Evolutionary conservation across 2,113 vertebrate species (phyloP).

Genomic region (Pseudopodoces humilis): DNA sequence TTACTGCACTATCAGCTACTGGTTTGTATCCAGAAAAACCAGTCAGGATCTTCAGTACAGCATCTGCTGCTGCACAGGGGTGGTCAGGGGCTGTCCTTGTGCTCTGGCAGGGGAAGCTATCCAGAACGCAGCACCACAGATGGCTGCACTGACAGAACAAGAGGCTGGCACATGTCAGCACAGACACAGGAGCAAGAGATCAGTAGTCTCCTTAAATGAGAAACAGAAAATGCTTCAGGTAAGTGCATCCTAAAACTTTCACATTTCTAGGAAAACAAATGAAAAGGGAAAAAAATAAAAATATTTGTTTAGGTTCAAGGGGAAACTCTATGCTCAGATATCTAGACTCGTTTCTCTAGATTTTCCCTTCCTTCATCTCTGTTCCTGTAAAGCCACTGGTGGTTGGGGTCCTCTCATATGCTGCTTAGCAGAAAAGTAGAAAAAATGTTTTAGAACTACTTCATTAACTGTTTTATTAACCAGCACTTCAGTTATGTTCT

Average conservation of each 20-base stretch:
- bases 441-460: not conserved
- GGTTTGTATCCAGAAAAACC: not conserved
- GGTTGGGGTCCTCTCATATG: not conserved
- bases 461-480: not conserved
- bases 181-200: not conserved
- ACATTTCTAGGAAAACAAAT: not conserved
- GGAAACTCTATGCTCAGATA: not conserved
- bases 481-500: not conserved
- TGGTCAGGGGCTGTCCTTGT: not conserved
- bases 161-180: not conserved
- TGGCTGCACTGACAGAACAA: not conserved
- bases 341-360: not conserved
- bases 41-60: not conserved
- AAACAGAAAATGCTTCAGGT: not conserved
- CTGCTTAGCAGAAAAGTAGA: not conserved
- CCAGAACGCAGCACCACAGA: not conserved
- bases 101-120: not conserved
- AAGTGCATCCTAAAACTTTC: not conserved
- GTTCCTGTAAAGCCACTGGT: not conserved
- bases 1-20: not conserved
- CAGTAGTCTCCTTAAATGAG: not conserved
- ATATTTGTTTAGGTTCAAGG: not conserved
- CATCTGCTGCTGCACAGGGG: not conserved
- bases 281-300: not conserved
- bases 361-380: not conserved